Conservation (phyloP, 2,888 invertebrate genomes). For the Brenthis daphne region DNA sequence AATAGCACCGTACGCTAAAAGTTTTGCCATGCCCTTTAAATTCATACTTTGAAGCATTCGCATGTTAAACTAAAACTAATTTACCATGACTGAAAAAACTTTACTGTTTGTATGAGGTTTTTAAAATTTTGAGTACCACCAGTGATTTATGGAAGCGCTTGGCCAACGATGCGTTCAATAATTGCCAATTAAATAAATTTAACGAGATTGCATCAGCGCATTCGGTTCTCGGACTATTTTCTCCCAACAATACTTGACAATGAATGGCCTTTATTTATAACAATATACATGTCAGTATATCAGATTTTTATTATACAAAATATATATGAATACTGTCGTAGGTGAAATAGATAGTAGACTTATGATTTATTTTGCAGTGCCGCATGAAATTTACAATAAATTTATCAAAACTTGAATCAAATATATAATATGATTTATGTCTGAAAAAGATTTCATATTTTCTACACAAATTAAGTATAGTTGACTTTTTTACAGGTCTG, state of each 20-base stretch:
- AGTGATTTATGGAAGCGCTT: slow-evolving; percentile 25
- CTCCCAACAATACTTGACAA: slow-evolving; percentile 26
- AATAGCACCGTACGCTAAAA: slow-evolving; percentile 17
- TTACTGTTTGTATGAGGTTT: slow-evolving; percentile 11
- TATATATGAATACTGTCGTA: slow-evolving; percentile 7
- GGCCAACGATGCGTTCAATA: slow-evolving; percentile 30
- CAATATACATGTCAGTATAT: slow-evolving; percentile 17
- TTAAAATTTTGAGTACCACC: slow-evolving; percentile 14
- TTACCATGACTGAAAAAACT: slow-evolving; percentile 11
- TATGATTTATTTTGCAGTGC: slow-evolving; percentile 24
- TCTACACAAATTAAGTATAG: not conserved
- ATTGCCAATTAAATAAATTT: slow-evolving; percentile 37
- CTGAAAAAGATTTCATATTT: too few relatives aligned
- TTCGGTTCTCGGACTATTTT: slow-evolving; percentile 29
- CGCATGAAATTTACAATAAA: not conserved
- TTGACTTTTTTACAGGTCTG: slow-evolving; percentile 62
- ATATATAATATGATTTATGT: too few relatives aligned
- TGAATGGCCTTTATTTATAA: slow-evolving; percentile 21
- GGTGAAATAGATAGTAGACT: slow-evolving; percentile 10
- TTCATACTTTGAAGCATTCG: slow-evolving; percentile 24
- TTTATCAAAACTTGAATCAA: too few relatives aligned
- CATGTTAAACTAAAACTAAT: slow-evolving; percentile 22
- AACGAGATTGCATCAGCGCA: slow-evolving; percentile 29
- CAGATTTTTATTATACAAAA: slow-evolving; percentile 17
- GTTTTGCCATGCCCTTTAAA: slow-evolving; percentile 12